Evolutionary conservation across 2,797 vertebrate genomes (phyloP), one percentile per base, ranked within the genome.

Genomic region (Gadopsis bispinosus): DNA sequence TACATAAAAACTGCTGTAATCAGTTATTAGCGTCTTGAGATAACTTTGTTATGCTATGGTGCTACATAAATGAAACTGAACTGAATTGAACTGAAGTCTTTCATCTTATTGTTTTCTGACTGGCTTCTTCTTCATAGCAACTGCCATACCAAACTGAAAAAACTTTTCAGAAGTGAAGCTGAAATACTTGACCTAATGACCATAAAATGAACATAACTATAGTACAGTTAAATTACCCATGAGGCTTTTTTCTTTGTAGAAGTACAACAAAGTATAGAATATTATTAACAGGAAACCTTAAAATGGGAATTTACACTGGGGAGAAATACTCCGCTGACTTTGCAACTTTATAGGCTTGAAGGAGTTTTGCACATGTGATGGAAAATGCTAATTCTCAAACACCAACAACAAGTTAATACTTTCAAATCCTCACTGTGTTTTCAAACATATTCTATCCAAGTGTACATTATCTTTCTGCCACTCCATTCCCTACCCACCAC

Each of bases 401-500:
- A 64, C 7, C 10, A 61, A 39, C 29, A 35, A 56, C 29, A 50
- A 5, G 8, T 70, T 19, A 5, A 47, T 13, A 0, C 20, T 70
- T 19, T 83, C 5, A 59, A 48, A 63, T 26, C 17, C 63, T 41
- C 5, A 11, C 7, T 8, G 1, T 77, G 68, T 55, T 83, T 74
- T 75, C 26, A 65, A 29, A 82, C 63, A 75, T 59, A 14, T 37
- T 12, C 12, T 3, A 59, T 74, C 53, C 0, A 37, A 31, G 29
- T 3, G 29, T n/a, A 29, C 19, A 48, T 80, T 35, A 73, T 66
- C 48, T 76, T 20, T 55, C 70, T 67, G 76, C 66, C 71, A 63
- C 62, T 63, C 39, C 22, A 16, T 50, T 77, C 39, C 60, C 67
- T 31, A 83, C 81, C 87, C 87, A 87, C 83, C 77, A 37, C 10